phyloP scores from a whole-genome alignment of 2,113 vertebrate species.

The Caranx ignobilis region DNA sequence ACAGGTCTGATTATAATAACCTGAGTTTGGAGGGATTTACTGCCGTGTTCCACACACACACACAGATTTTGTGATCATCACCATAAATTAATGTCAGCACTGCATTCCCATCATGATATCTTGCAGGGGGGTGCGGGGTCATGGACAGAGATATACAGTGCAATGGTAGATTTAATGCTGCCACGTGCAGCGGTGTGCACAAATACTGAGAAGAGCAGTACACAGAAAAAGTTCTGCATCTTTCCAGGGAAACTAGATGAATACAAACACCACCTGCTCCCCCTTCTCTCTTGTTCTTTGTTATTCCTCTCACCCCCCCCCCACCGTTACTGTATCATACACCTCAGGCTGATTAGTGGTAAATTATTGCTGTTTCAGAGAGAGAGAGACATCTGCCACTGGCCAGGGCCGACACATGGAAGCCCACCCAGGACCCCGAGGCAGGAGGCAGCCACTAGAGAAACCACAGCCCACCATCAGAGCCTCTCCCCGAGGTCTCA shows the following conservation, averaged over 20 bases:
- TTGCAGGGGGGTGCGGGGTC: background rate
- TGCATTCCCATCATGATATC: constrained; percentile 43
- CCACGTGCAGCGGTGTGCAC: background rate
- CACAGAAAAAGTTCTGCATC: background rate
- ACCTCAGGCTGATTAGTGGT: constrained; percentile 29
- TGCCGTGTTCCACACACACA: background rate
- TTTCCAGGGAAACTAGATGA: background rate
- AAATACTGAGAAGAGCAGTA: background rate
- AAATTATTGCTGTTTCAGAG: constrained; percentile 32
- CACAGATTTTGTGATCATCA: constrained; percentile 21
- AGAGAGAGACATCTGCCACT: constrained; percentile 66
- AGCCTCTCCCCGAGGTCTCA: constrained; percentile 42
- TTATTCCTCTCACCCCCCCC: background rate
- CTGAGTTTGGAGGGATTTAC: constrained; percentile 57
- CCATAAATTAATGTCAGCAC: constrained; percentile 44
- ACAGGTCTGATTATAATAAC: constrained; percentile 39
- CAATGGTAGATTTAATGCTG: constrained; percentile 4
- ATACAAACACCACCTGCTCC: background rate
- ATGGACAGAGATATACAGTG: background rate
- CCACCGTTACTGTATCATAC: constrained; percentile 41
- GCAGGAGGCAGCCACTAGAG: constrained; percentile 27
- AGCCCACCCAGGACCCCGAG: constrained; percentile 40
- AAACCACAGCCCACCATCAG: constrained; percentile 30
- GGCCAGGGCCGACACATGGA: constrained; percentile 37
- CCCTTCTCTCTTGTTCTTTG: background rate